Percentiles rank a stretch among this genome's conserved stretches.
phyloP scores from a whole-genome alignment of 2,888 invertebrate species.

The Amphipoea lucens region DNA sequence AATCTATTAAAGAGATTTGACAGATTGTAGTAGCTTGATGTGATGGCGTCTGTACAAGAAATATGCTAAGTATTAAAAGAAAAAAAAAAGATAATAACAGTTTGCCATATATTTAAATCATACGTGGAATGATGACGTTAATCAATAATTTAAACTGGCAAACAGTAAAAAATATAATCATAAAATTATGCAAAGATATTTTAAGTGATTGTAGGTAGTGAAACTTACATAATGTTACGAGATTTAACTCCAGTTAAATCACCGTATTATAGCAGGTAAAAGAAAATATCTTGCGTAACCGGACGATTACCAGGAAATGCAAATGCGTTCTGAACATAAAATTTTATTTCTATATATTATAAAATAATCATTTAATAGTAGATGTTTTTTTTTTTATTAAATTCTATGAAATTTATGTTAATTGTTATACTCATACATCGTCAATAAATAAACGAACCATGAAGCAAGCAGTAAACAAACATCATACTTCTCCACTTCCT shows the following conservation, averaged over 20 bases:
- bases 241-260: slow-evolving; percentile 15
- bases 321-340: slow-evolving; percentile 9
- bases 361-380: background rate
- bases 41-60: too few species aligned
- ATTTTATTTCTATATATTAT: background rate
- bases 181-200: background rate
- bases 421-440: background rate
- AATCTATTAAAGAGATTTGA: too few species aligned
- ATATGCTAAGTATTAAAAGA: too few species aligned
- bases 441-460: slow-evolving; percentile 29
- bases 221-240: slow-evolving; percentile 14
- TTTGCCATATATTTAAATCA: background rate
- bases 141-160: background rate
- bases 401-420: background rate
- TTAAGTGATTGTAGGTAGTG: background rate
- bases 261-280: slow-evolving; percentile 3
- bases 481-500: slow-evolving; percentile 35
- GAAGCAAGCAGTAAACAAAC: slow-evolving; percentile 13
- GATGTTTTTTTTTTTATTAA: background rate
- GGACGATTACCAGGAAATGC: slow-evolving; percentile 27
- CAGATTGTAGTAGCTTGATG: too few species aligned
- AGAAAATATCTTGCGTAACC: slow-evolving; percentile 24
- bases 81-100: background rate
- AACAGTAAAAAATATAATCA: background rate
- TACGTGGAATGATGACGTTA: background rate